Conservation (phyloP, 2,113 vertebrate genomes). For the Podarcis muralis region DNA sequence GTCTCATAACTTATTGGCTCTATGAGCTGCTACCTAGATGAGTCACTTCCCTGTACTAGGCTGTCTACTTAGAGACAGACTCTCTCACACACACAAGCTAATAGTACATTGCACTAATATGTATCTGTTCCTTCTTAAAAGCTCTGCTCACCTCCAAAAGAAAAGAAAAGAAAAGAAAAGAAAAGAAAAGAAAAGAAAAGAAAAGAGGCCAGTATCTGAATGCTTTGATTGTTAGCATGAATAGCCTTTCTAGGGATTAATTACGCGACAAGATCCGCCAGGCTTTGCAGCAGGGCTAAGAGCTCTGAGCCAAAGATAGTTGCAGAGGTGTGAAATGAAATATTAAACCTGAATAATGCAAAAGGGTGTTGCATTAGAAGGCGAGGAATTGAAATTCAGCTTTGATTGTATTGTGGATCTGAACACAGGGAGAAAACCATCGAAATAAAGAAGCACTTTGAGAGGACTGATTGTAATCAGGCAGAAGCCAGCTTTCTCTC, state of each 20-base stretch:
- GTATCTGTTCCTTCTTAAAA: neutral
- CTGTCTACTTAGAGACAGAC: neutral
- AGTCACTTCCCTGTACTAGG: neutral
- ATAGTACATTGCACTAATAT: neutral
- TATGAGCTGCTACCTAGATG: conserved; percentile 16
- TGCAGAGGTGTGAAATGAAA: conserved; percentile 22
- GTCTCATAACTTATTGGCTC: neutral
- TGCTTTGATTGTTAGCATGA: conserved; percentile 12
- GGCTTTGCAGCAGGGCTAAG: neutral
- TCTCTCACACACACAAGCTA: neutral
- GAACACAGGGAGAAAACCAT: conserved; percentile 12
- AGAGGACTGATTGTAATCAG: neutral
- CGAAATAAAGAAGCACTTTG: neutral
- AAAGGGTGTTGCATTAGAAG: conserved; percentile 5
- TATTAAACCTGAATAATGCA: conserved; percentile 43
- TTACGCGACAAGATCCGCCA: neutral
- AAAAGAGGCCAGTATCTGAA: neutral
- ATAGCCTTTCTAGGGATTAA: conserved; percentile 26
- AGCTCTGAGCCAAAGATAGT: conserved; percentile 26
- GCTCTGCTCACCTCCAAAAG: neutral
- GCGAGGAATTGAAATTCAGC: conserved; percentile 30
- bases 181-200: neutral
- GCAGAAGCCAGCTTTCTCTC: neutral
- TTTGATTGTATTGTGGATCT: neutral
- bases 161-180: neutral